A percentile compares a stretch with the other conserved stretches of the same genome.
Conservation (phyloP, 2,113 vertebrate genomes). For the Pollachius pollachius region DNA sequence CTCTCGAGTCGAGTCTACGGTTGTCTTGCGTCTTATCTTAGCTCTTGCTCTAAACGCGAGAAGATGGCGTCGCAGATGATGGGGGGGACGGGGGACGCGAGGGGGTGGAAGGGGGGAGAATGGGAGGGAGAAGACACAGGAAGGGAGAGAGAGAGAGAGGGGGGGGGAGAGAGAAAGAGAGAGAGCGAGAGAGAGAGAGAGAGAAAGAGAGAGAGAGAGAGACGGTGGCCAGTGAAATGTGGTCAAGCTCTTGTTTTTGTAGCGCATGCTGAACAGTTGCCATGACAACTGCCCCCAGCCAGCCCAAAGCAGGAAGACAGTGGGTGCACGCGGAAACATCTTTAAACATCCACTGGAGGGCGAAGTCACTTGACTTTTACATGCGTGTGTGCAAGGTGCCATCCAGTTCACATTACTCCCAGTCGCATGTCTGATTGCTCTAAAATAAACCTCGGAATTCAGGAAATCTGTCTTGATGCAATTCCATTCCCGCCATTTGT, state of each 20-base stretch:
- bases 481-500: neutral
- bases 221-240: conserved; percentile 68
- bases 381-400: neutral
- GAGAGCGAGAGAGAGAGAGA: too few species aligned
- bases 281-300: conserved; percentile 54
- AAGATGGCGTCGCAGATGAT: conserved; percentile 72
- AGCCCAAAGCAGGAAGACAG: conserved; percentile 2
- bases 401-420: too few species aligned
- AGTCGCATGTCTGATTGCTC: neutral
- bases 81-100: conserved; percentile 14
- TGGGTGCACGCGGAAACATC: neutral
- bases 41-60: conserved; percentile 17
- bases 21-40: too few species aligned
- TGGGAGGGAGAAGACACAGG: too few species aligned
- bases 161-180: too few species aligned
- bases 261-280: conserved; percentile 60
- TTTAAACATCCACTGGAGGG: conserved; percentile 35
- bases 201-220: neutral
- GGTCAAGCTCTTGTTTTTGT: conserved; percentile 59
- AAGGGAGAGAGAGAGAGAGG: too few species aligned
- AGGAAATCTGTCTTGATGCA: neutral
- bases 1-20: neutral
- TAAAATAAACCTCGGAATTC: neutral
- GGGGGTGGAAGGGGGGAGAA: neutral
- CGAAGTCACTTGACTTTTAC: neutral